A percentile compares a stretch with the other conserved stretches of the same genome.
Evolutionary conservation across 2,797 vertebrate species (phyloP).

Genomic region (Platalea minor): DNA sequence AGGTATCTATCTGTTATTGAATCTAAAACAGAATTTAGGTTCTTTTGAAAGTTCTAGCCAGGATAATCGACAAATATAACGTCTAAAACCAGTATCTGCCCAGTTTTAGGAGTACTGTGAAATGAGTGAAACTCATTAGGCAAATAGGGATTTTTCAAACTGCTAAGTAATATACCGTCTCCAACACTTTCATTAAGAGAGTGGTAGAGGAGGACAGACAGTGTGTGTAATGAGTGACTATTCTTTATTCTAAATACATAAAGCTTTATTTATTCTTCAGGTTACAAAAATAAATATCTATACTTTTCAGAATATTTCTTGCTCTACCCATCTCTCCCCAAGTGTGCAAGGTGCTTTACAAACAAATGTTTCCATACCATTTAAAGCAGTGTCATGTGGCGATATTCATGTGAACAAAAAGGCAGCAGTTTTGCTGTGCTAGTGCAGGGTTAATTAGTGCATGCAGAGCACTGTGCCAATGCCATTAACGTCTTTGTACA

Average conservation of each 20-base stretch:
- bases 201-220: neutral
- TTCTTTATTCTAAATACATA: neutral
- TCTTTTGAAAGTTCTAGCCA: neutral
- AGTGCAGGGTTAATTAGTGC: constrained; percentile 30
- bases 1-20: neutral
- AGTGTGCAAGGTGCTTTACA: neutral
- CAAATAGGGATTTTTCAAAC: constrained; percentile 13
- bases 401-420: neutral
- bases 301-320: neutral
- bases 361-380: neutral
- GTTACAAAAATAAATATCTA: neutral
- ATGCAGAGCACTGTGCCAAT: neutral
- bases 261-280: constrained; percentile 9
- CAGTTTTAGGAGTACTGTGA: neutral
- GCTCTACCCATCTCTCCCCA: neutral
- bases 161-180: neutral
- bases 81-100: neutral
- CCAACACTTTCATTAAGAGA: constrained; percentile 17
- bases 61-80: neutral
- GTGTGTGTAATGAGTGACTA: neutral
- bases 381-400: neutral
- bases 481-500: neutral
- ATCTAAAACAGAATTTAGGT: neutral
- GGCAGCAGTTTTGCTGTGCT: neutral
- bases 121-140: constrained; percentile 17